Conservation (phyloP, 2,113 vertebrate genomes). For the Tachysurus vachellii region DNA sequence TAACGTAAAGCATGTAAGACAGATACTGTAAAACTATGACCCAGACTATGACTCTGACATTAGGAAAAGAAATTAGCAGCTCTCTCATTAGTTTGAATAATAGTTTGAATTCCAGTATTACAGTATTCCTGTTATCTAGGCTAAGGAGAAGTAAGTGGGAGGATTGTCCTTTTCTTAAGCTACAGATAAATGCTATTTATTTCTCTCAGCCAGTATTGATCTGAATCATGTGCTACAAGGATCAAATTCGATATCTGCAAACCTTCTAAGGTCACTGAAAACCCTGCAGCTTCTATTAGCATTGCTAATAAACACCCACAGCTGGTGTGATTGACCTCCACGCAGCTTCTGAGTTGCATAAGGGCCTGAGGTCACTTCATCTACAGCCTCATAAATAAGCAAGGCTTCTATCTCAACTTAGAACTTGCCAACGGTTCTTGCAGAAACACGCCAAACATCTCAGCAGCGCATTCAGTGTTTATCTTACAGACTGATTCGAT, state of each 20-base stretch:
- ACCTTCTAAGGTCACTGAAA: neutral
- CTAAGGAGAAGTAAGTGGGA: neutral
- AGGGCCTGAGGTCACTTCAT: neutral
- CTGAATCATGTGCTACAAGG: neutral
- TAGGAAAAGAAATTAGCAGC: neutral
- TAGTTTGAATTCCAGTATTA: neutral
- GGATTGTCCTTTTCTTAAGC: neutral
- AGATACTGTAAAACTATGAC: neutral
- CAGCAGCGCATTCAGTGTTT: neutral
- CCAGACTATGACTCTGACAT: neutral
- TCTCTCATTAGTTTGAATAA: neutral
- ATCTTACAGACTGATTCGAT: neutral
- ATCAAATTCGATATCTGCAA: constrained; percentile 4
- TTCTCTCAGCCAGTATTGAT: neutral
- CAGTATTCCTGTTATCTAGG: neutral
- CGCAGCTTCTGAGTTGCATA: neutral
- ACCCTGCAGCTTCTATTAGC: constrained; percentile 20
- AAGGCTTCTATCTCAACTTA: neutral
- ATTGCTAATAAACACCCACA: constrained; percentile 25
- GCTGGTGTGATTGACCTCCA: constrained; percentile 9
- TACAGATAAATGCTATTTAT: neutral
- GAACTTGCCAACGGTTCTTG: neutral
- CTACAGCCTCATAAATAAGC: constrained; percentile 21
- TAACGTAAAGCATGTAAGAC: neutral
- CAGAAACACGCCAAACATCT: neutral